Evolutionary conservation across 2,797 vertebrate genomes (phyloP).

Genomic region (Parauchenoglanis punctatus): DNA sequence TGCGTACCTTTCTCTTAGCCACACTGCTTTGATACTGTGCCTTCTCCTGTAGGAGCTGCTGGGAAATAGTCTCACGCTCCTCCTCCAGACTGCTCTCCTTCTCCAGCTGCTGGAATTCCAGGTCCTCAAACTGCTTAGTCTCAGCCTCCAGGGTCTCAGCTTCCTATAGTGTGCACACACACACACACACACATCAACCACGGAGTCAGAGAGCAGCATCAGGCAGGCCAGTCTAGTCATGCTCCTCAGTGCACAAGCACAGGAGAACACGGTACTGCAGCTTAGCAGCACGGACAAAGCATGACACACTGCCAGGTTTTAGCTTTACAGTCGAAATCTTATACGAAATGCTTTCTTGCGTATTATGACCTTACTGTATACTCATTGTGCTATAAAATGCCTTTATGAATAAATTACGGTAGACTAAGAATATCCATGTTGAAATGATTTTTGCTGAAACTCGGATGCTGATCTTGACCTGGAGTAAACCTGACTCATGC

Average conservation of each 20-base stretch:
- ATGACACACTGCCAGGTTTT: slow-evolving; percentile 5
- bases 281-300: background rate
- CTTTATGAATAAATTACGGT: background rate
- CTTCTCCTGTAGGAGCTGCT: slow-evolving; percentile 87
- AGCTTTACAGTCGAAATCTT: background rate
- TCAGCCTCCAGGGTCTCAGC: slow-evolving; percentile 87
- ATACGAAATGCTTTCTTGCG: background rate
- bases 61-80: slow-evolving; percentile 85
- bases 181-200: slow-evolving; percentile 18
- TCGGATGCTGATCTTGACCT: background rate
- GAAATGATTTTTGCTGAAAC: background rate
- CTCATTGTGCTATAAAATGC: background rate
- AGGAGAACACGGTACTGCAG: slow-evolving; percentile 44
- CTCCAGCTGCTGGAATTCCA: slow-evolving; percentile 98
- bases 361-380: no score
- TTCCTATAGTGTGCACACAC: slow-evolving; percentile 73
- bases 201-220: slow-evolving; percentile 23
- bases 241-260: slow-evolving; percentile 24
- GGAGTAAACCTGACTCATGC: slow-evolving; percentile 1
- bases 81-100: slow-evolving; percentile 92
- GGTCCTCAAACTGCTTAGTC: slow-evolving; percentile 92
- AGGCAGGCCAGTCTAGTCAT: slow-evolving; percentile 26
- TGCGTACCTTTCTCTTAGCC: slow-evolving; percentile 83
- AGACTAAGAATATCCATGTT: background rate
- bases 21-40: slow-evolving; percentile 82